Conservation (phyloP, 2,888 invertebrate genomes). For the Salpingus planirostris region DNA sequence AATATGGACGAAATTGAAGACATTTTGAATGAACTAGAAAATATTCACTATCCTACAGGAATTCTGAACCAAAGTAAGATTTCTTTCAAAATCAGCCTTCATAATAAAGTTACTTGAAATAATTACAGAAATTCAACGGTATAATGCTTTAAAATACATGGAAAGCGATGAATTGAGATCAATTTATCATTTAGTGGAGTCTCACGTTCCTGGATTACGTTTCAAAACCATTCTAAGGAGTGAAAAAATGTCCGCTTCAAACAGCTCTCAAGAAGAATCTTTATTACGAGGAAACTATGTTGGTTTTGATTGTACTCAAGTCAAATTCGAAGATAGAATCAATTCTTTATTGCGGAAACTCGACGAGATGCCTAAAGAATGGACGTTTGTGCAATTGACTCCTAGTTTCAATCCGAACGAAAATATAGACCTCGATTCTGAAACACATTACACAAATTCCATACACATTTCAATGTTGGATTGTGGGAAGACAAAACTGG, state of each 20-base stretch:
- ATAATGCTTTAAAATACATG: no score
- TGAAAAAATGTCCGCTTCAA: conserved; percentile 20
- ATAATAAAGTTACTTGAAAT: no score
- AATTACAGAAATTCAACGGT: no score
- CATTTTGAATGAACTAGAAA: no score
- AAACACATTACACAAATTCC: conserved; percentile 24
- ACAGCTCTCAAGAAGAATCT: conserved; percentile 4
- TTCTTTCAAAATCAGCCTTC: no score
- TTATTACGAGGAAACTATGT: conserved; percentile 24
- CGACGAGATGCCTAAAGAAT: conserved; percentile 43
- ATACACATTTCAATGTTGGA: conserved; percentile 33
- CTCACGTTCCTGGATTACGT: conserved; percentile 32
- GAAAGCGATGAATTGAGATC: conserved; percentile 27
- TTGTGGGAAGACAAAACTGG: conserved; percentile 26
- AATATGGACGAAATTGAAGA: no score
- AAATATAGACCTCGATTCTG: conserved; percentile 20
- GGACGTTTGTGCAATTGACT: conserved; percentile 53
- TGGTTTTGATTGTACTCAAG: conserved; percentile 23
- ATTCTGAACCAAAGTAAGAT: no score
- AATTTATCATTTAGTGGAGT: conserved; percentile 33
- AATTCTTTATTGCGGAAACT: conserved; percentile 25
- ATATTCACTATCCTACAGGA: no score
- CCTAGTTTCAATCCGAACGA: conserved; percentile 31
- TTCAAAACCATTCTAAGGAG: conserved; percentile 27
- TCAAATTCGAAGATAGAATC: conserved; percentile 18